Conservation (phyloP, 2,888 invertebrate species). For the Spilarctia lutea region DNA sequence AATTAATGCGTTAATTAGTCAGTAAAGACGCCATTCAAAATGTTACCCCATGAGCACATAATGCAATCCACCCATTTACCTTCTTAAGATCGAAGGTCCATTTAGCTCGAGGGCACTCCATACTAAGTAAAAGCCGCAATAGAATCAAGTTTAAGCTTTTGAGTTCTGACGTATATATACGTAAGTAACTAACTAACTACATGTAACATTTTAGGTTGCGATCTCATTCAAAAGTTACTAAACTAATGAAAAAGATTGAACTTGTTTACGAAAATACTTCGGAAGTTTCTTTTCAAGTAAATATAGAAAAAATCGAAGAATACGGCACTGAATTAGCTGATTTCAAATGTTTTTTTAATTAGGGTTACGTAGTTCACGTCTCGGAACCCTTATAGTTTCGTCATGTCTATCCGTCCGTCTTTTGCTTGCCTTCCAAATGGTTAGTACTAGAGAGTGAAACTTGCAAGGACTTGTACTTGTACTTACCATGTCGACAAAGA, state of each 20-base stretch:
- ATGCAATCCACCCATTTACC: slow-evolving; percentile 14
- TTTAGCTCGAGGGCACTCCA: slow-evolving; percentile 18
- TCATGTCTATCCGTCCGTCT: no score
- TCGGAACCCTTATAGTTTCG: no score
- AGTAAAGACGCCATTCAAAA: slow-evolving; percentile 2
- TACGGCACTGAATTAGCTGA: not conserved
- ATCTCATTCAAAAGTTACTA: not conserved
- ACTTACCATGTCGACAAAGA: no score
- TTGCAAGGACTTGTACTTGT: no score
- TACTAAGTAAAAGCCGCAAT: slow-evolving; percentile 21
- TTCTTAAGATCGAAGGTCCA: slow-evolving; percentile 19
- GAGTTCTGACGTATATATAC: slow-evolving; percentile 9
- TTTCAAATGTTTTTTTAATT: not conserved
- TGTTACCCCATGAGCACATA: slow-evolving; percentile 2
- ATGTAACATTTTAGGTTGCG: slow-evolving; percentile 2
- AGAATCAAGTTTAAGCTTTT: slow-evolving; percentile 23
- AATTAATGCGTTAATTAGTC: slow-evolving; percentile 11
- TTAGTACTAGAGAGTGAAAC: no score
- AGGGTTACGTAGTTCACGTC: no score
- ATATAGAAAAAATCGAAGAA: not conserved
- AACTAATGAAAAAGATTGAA: not conserved
- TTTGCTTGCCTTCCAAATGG: no score
- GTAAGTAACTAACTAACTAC: not conserved
- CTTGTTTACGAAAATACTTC: not conserved
- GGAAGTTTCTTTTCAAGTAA: not conserved